Conservation (phyloP, 2,888 invertebrate genomes). For the Notodonta dromedarius region DNA sequence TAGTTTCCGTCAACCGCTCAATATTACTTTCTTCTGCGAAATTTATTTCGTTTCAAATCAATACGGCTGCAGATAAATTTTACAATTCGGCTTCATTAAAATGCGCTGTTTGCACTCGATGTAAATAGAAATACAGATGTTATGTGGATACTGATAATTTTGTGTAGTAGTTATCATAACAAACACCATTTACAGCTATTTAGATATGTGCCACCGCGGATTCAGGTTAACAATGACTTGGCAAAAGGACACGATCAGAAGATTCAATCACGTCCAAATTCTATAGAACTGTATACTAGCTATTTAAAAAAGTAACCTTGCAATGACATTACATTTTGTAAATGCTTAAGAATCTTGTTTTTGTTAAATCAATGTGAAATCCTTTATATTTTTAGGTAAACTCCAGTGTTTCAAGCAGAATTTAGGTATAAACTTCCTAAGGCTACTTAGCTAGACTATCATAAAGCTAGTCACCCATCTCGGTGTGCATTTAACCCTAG, state of each 20-base stretch:
- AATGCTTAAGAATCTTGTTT: too few relatives aligned
- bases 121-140: not conserved
- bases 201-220: too few relatives aligned
- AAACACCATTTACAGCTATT: too few relatives aligned
- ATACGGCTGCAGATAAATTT: constrained; percentile 18
- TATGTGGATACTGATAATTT: not conserved
- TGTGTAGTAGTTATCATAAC: too few relatives aligned
- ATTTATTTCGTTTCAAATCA: constrained; percentile 46
- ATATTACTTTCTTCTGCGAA: constrained; percentile 52
- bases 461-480: not conserved
- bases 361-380: too few relatives aligned
- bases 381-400: not conserved
- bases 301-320: too few relatives aligned
- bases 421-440: not conserved
- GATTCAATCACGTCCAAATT: too few relatives aligned
- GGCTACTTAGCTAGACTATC: not conserved
- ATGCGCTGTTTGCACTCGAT: not conserved
- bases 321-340: too few relatives aligned
- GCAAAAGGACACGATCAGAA: too few relatives aligned
- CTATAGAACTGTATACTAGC: too few relatives aligned
- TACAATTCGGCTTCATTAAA: constrained; percentile 16
- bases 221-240: too few relatives aligned
- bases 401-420: not conserved
- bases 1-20: constrained; percentile 37
- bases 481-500: constrained; percentile 31